phyloP scores from a whole-genome alignment of 2,797 vertebrate species.

The Sphaeramia orbicularis region DNA sequence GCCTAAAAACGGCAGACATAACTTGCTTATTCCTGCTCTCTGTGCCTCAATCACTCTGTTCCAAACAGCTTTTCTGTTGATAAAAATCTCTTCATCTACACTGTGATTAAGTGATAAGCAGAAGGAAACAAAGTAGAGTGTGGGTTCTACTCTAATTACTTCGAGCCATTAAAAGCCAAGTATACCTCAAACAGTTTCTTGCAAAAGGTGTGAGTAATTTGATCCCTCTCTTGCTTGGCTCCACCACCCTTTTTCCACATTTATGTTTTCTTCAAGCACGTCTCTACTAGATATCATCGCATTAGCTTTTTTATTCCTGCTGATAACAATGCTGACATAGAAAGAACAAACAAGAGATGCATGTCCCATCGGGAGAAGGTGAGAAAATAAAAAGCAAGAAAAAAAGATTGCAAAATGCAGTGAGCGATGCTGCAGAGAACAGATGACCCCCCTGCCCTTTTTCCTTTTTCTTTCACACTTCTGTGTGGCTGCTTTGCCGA shows the following conservation, averaged over 20 bases:
- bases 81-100: slow-evolving; percentile 37
- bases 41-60: slow-evolving; percentile 23
- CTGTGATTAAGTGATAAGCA: slow-evolving; percentile 23
- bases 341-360: slow-evolving; percentile 19
- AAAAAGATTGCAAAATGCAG: slow-evolving; percentile 28
- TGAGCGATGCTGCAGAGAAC: slow-evolving; percentile 37
- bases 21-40: slow-evolving; percentile 21
- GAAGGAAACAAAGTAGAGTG: slow-evolving; percentile 10
- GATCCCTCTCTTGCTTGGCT: slow-evolving; percentile 17
- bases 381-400: slow-evolving; percentile 36
- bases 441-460: slow-evolving; percentile 41
- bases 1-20: slow-evolving; percentile 54
- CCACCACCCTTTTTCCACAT: slow-evolving; percentile 22
- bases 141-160: slow-evolving; percentile 21
- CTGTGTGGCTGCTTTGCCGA: slow-evolving; percentile 24
- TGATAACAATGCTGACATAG: slow-evolving; percentile 38
- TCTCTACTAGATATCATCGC: slow-evolving; percentile 58
- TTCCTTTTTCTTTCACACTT: slow-evolving; percentile 18
- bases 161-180: slow-evolving; percentile 15
- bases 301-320: slow-evolving; percentile 39
- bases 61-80: slow-evolving; percentile 32
- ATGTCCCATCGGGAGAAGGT: slow-evolving; percentile 36
- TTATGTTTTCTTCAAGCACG: slow-evolving; percentile 32
- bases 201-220: slow-evolving; percentile 7
- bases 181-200: slow-evolving; percentile 28